Base-by-base conservation (phyloP, 2,888 invertebrate genomes). In the Laspeyria flexula region DNA sequence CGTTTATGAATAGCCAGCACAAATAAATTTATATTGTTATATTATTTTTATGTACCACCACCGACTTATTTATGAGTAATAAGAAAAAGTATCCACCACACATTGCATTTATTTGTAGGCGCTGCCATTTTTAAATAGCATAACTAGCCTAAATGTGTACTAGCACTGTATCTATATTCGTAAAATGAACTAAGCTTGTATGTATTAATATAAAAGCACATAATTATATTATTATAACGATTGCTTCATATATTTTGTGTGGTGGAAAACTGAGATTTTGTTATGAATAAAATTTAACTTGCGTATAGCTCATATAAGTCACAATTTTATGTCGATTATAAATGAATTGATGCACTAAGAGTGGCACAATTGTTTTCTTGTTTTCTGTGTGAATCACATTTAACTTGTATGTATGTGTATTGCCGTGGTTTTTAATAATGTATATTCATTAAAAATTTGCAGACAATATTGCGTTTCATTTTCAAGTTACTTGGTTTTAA, bases 351-450 rank as follows among this genome's bases (percentile, higher is more conserved):
- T 79, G 80, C 83, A 83, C 80, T 79, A 63, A 76, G 79, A 78
- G 79, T 82, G 78, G 81, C 83, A 83, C 81, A 79, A 79, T 68
- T 59, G 61, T 73, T 62, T 59, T 35, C 63, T 63, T 63, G 62
- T 30, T 52, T 65, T 60, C 52, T 71, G 83, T 80, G 85, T 88
- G 84, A 45, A 75, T 84, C 85, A 85, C 84, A 73, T 71, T 85
- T 76, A 77, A 80, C 73, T 74, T 78, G 75, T 81, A 84, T 83
- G 81, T 80, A 80, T 81, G 82, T 88, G 86, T 89, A 85, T 85
- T 87, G 83, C 84, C 76, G 88, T 89, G 89, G 74, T 86, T 88
- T 89, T 86, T 86, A 86, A 85, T 85, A 71, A 82, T 83, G 81
- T 87, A 83, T 88, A 86, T 86, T 86, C 85, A 88, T 73, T 86